Conservation (phyloP, 2,113 vertebrate genomes). For the Pteronura brasiliensis region DNA sequence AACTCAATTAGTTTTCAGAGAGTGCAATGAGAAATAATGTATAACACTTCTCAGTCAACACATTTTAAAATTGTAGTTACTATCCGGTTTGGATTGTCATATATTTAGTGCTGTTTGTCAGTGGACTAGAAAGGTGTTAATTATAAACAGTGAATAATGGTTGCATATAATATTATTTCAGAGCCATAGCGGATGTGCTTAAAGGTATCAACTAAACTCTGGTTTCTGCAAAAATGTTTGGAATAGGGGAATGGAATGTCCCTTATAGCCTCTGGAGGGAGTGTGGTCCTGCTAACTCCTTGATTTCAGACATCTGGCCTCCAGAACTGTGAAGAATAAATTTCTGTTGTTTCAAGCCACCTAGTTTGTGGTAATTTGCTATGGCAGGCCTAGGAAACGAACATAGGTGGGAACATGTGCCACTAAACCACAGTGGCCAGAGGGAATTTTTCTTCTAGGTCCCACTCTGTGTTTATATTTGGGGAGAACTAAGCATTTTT, state of each 20-base stretch:
- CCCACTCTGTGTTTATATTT: not conserved
- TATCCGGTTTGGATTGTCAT: not conserved
- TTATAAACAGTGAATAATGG: not conserved
- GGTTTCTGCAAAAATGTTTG: not conserved
- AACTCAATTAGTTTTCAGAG: conserved; percentile 30
- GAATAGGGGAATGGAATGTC: not conserved
- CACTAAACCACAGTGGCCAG: not conserved
- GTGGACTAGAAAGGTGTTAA: not conserved
- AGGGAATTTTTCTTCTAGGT: not conserved
- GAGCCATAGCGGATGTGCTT: not conserved
- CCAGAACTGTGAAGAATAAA: not conserved
- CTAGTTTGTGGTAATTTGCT: not conserved
- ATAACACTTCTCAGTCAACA: not conserved
- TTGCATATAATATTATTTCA: not conserved
- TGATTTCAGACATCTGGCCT: not conserved
- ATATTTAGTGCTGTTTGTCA: not conserved
- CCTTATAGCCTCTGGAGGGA: not conserved
- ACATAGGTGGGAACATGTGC: not conserved
- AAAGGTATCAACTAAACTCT: not conserved
- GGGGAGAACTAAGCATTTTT: not conserved
- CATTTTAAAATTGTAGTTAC: not conserved
- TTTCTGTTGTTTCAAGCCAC: not conserved
- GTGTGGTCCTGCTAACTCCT: not conserved
- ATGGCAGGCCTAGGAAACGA: not conserved
- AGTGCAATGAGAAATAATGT: not conserved